Conservation (phyloP, 2,113 vertebrate species). For the Chiloscyllium plagiosum region DNA sequence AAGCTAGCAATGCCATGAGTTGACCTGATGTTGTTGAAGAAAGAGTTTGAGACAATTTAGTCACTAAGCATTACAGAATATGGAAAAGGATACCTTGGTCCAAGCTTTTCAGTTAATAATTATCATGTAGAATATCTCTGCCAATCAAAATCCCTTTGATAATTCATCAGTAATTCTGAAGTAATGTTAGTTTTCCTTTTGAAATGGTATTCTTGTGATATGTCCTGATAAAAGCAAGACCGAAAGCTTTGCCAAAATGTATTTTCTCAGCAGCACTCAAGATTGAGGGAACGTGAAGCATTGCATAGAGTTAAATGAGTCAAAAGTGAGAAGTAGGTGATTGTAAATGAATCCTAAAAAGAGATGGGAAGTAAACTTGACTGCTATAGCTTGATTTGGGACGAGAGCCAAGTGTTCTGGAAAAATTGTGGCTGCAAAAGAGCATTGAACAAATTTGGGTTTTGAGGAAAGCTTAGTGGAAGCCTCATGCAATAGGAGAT, state of each 20-base stretch:
- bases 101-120: too few relatives aligned
- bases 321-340: neutral
- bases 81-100: too few relatives aligned
- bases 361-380: neutral
- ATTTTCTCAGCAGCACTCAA: too few relatives aligned
- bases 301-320: neutral
- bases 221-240: too few relatives aligned
- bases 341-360: neutral
- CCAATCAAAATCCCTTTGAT: too few relatives aligned
- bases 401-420: neutral
- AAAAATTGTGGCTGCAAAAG: neutral
- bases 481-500: neutral
- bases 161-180: too few relatives aligned
- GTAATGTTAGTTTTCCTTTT: too few relatives aligned
- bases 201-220: too few relatives aligned
- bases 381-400: neutral
- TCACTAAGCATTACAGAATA: too few relatives aligned
- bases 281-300: neutral
- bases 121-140: too few relatives aligned
- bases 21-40: neutral
- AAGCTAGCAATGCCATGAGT: neutral
- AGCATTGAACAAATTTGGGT: neutral
- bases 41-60: neutral
- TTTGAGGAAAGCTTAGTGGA: neutral
- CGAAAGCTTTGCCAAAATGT: too few relatives aligned